Evolutionary conservation across 2,797 vertebrate species (phyloP).

Genomic region (Yasuhikotakia modesta): DNA sequence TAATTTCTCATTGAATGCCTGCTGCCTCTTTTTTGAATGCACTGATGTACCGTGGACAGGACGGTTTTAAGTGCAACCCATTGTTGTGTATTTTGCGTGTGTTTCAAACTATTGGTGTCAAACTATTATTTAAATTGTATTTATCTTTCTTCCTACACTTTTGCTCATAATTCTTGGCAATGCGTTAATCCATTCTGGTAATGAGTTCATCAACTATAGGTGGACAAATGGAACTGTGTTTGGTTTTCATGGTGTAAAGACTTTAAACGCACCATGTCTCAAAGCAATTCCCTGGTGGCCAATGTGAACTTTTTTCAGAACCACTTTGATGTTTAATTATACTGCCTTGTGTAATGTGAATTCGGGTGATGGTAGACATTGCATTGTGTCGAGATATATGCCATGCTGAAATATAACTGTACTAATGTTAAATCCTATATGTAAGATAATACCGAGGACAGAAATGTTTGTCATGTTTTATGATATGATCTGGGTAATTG

Average conservation of each 20-base stretch:
- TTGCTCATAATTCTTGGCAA: conserved; percentile 64
- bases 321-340: conserved; percentile 63
- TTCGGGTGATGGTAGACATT: conserved; percentile 55
- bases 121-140: conserved; percentile 67
- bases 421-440: conserved; percentile 59
- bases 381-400: conserved; percentile 57
- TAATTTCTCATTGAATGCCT: conserved; percentile 63
- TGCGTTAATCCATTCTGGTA: conserved; percentile 63
- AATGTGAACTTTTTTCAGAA: conserved; percentile 73
- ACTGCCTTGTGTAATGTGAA: conserved; percentile 60
- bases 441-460: conserved; percentile 41
- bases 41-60: conserved; percentile 60
- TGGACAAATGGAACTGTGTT: conserved; percentile 64
- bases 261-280: conserved; percentile 64
- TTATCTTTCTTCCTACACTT: conserved; percentile 70
- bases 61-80: conserved; percentile 66
- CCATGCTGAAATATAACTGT: conserved; percentile 55
- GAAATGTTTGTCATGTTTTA: conserved; percentile 60
- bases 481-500: conserved; percentile 39
- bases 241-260: conserved; percentile 61
- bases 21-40: conserved; percentile 54
- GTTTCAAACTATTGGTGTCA: conserved; percentile 57
- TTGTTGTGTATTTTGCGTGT: conserved; percentile 59
- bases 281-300: conserved; percentile 67
- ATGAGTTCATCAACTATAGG: conserved; percentile 65